These are phyloP conservation scores for Drosophila pruinosa DNA, from an alignment of 1,140 invertebrate genomes.

Conservation along the genomic window DNA sequence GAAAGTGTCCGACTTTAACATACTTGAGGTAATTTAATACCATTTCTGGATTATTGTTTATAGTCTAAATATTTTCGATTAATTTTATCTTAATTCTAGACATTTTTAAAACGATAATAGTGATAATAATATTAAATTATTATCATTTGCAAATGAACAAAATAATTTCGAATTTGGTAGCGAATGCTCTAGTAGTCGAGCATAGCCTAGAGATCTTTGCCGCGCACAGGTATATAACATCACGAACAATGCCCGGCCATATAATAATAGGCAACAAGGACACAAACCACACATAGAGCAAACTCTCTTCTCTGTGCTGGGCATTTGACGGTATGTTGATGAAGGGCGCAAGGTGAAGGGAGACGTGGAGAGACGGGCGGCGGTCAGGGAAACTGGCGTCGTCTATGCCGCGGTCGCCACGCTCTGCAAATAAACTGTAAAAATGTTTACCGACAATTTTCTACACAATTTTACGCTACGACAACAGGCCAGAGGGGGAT, in stretches of 20 bases:
- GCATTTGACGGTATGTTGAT: background rate
- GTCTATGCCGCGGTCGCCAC: constrained; percentile 48
- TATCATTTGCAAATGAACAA: no score
- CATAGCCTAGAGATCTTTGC: background rate
- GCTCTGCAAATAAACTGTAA: constrained; percentile 76
- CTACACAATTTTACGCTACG: constrained; percentile 76
- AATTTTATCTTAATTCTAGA: no score
- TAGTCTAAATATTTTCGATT: no score
- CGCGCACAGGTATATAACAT: constrained; percentile 20
- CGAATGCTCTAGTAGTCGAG: background rate
- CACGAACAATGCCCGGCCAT: constrained; percentile 40
- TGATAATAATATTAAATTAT: no score
- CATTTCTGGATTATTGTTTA: background rate
- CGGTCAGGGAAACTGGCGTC: no score
- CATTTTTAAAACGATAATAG: no score
- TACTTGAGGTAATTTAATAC: background rate
- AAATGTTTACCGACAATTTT: constrained; percentile 81
- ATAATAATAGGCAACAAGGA: constrained; percentile 62
- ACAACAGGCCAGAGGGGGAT: background rate
- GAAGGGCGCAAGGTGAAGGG: background rate
- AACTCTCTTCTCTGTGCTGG: constrained; percentile 19
- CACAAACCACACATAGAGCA: constrained; percentile 32
- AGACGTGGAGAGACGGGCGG: background rate
- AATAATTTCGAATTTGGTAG: no score
- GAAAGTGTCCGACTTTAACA: background rate